These are phyloP conservation scores for Neuroscelio doddi DNA, from an alignment of 2,888 invertebrate genomes.

Conservation along the genomic window DNA sequence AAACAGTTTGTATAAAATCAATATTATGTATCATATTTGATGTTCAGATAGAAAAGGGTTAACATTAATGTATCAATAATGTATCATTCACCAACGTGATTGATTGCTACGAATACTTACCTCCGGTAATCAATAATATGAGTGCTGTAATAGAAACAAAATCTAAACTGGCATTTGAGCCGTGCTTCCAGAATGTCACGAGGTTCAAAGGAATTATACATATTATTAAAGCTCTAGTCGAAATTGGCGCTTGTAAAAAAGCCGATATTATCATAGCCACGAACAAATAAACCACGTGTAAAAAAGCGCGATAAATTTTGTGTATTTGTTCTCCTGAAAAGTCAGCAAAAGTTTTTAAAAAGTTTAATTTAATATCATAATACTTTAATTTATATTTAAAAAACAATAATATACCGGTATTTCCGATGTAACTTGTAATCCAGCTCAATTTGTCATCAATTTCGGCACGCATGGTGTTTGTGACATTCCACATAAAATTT, in stretches of 20 bases:
- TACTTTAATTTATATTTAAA: background rate
- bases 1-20: background rate
- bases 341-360: too few relatives aligned
- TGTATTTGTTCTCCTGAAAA: constrained; percentile 63
- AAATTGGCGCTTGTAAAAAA: constrained; percentile 65
- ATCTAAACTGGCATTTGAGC: constrained; percentile 62
- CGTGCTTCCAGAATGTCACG: constrained; percentile 63
- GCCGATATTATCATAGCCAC: constrained; percentile 67
- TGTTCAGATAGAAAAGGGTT: too few relatives aligned
- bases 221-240: constrained; percentile 64
- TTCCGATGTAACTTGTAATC: constrained; percentile 65
- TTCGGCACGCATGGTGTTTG: constrained; percentile 62
- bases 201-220: constrained; percentile 66
- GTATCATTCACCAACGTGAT: background rate
- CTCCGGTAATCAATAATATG: constrained; percentile 64
- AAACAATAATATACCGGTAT: constrained; percentile 55
- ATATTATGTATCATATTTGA: background rate
- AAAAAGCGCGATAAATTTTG: constrained; percentile 56
- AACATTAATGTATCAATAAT: too few relatives aligned
- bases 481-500: constrained; percentile 64
- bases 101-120: constrained; percentile 50
- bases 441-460: constrained; percentile 67
- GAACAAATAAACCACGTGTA: constrained; percentile 64
- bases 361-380: constrained; percentile 5
- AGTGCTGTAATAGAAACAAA: constrained; percentile 65